Evolutionary conservation across 1,140 invertebrate genomes (phyloP).

Genomic region (Nephotettix cincticeps): DNA sequence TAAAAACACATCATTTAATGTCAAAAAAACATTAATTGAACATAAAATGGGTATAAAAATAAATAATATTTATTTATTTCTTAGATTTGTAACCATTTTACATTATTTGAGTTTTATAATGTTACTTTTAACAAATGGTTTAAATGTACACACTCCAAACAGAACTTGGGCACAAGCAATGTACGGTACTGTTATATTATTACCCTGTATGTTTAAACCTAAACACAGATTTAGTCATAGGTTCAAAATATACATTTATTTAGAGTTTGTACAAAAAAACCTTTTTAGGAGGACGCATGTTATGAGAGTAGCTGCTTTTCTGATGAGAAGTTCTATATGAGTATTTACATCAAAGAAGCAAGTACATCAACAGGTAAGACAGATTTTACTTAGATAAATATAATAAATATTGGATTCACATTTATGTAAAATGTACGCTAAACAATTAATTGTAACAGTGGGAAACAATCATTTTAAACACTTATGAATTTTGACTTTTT

Average conservation of each 20-base stretch:
- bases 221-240: conserved; percentile 13
- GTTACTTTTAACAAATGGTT: conserved; percentile 13
- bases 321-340: too few species aligned
- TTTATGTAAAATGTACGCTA: too few species aligned
- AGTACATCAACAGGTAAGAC: too few species aligned
- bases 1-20: conserved; percentile 8
- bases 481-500: too few species aligned
- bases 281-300: background rate
- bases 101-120: background rate
- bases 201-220: conserved; percentile 16
- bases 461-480: too few species aligned
- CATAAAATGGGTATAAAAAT: conserved; percentile 14
- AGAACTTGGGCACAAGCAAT: background rate
- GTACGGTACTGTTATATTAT: background rate
- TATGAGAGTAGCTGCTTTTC: background rate
- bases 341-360: too few species aligned
- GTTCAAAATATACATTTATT: conserved; percentile 22
- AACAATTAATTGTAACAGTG: too few species aligned
- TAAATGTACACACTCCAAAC: conserved; percentile 13
- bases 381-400: too few species aligned
- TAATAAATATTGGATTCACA: too few species aligned
- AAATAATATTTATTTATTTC: conserved; percentile 23
- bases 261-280: background rate
- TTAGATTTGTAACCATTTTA: conserved; percentile 19
- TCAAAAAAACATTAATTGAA: background rate